These are phyloP conservation scores for Cromileptes altivelis DNA, from an alignment of 2,113 vertebrate genomes.

Conservation along the genomic window DNA sequence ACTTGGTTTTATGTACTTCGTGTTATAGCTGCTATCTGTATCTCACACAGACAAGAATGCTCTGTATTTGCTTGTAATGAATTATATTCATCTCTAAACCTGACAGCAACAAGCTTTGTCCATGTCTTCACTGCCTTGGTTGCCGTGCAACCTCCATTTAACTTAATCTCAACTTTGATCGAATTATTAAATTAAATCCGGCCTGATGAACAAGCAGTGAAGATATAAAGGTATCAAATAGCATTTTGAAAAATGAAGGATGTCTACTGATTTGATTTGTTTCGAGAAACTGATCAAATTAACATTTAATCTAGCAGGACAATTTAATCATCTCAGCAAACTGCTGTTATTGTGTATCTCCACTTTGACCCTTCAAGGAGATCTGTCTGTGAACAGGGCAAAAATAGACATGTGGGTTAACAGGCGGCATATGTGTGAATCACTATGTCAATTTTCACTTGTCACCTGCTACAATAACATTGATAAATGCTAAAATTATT, in stretches of 20 bases:
- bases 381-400: constrained; percentile 11
- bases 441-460: background rate
- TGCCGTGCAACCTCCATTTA: constrained; percentile 28
- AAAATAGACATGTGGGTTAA: constrained; percentile 21
- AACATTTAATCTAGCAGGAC: constrained; percentile 59
- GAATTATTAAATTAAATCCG: constrained; percentile 53
- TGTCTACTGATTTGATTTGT: constrained; percentile 59
- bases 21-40: background rate
- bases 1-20: background rate
- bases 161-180: constrained; percentile 51
- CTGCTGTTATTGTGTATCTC: constrained; percentile 29
- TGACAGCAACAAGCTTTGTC: background rate
- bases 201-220: constrained; percentile 45
- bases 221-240: constrained; percentile 45
- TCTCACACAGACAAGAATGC: background rate
- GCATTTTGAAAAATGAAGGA: constrained; percentile 52
- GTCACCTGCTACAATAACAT: background rate
- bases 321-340: constrained; percentile 47
- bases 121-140: background rate
- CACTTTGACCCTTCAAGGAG: constrained; percentile 30
- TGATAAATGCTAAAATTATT: background rate
- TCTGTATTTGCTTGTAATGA: background rate
- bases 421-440: background rate
- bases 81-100: background rate
- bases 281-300: constrained; percentile 56